Evolutionary conservation across 2,888 invertebrate species (phyloP).

Genomic region (Peribatodes rhomboidaria): DNA sequence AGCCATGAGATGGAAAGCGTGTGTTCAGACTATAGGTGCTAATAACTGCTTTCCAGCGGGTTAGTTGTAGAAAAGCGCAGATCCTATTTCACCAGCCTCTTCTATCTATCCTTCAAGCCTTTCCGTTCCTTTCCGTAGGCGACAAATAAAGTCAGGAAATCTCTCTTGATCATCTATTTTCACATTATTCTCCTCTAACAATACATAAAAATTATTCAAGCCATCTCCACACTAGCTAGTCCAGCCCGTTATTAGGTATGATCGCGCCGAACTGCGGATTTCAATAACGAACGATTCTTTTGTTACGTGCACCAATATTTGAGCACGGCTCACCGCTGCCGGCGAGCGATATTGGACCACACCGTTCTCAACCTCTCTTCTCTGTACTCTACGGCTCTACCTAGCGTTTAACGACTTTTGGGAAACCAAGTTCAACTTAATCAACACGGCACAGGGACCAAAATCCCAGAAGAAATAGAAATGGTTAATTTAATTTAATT

Average conservation of each 20-base stretch:
- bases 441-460: too few species aligned
- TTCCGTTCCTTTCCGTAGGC: too few species aligned
- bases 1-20: too few species aligned
- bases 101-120: too few species aligned
- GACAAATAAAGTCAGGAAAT: too few species aligned
- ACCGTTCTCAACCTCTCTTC: slow-evolving; percentile 16
- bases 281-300: slow-evolving; percentile 81
- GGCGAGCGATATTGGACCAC: slow-evolving; percentile 55
- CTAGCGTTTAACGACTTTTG: not conserved
- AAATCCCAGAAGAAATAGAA: too few species aligned
- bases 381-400: slow-evolving; percentile 12
- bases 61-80: too few species aligned
- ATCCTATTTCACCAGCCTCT: too few species aligned
- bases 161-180: too few species aligned
- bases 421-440: not conserved
- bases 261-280: slow-evolving; percentile 75
- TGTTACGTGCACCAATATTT: slow-evolving; percentile 84
- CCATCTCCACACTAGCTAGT: slow-evolving; percentile 47
- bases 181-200: too few species aligned
- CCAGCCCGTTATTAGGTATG: slow-evolving; percentile 79
- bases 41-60: too few species aligned
- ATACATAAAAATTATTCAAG: not conserved
- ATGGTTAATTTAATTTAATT: not conserved
- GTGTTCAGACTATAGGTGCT: too few species aligned
- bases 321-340: slow-evolving; percentile 68